A percentile compares a stretch with the other conserved stretches of the same genome.
These are phyloP conservation scores for Zoanthus sociatus DNA, from an alignment of 92 coral and sea anemone genomes.

Conservation along the genomic window DNA sequence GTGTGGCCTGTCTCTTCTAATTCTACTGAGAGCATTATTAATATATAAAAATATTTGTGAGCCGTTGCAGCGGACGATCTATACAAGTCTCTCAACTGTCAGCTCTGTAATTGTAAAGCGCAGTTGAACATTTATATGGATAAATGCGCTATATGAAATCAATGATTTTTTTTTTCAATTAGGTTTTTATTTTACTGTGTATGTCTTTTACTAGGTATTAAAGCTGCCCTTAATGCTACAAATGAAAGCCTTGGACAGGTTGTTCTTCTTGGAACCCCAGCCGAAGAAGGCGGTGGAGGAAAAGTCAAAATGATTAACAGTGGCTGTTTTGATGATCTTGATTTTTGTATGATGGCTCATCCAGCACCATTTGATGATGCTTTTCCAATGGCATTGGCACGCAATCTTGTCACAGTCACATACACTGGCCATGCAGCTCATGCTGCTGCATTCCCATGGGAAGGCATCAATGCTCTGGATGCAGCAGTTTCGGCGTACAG, in stretches of 20 bases:
- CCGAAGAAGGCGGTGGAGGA: constrained; percentile 91
- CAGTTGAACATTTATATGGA: no score
- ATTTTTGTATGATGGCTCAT: constrained; percentile 94
- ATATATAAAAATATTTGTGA: no score
- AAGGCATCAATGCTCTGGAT: constrained; percentile 93
- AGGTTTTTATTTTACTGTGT: not conserved
- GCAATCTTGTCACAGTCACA: constrained; percentile 57
- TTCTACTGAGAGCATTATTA: no score
- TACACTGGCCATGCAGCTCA: constrained; percentile 89
- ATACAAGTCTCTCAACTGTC: no score
- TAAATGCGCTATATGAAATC: no score
- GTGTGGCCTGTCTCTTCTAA: no score
- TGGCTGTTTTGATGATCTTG: constrained; percentile 85
- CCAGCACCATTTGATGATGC: constrained; percentile 73
- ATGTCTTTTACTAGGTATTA: constrained; percentile 62
- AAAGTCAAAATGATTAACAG: constrained; percentile 76
- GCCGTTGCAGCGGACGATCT: no score
- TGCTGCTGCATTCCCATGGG: constrained; percentile 97
- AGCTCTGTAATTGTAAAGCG: no score
- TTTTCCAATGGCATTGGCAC: constrained; percentile 57
- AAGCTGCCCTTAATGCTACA: constrained; percentile 77
- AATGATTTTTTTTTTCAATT: not conserved
- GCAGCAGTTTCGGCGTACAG: constrained; percentile 88
- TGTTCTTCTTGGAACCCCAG: constrained; percentile 92
- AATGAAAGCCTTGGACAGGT: constrained; percentile 66